Evolutionary conservation across 2,113 vertebrate species (phyloP), one percentile per base, ranked within the genome.

Genomic region (Pseudorasbora parva): DNA sequence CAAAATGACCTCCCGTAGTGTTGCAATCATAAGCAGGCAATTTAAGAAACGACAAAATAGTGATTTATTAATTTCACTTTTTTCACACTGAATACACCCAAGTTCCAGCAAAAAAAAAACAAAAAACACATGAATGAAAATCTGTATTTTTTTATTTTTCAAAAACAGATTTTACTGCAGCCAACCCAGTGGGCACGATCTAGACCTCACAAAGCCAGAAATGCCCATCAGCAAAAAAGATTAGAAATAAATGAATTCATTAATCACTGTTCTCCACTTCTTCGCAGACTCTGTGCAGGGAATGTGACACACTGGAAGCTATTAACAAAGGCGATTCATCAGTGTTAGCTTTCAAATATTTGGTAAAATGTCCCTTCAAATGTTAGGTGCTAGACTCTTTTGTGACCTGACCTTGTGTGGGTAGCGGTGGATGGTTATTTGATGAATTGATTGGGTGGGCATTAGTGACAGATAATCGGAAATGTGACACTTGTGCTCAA

Each of bases 381-480:
- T 62, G 19, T 51, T 21, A 60, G 57, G n/a, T 41, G 8, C 54
- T 33, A 23, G 56, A 72, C 51, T 83, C 69, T 25, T 79, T 25
- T 43, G 8, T 78, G 45, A 43, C 51, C 57, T 59, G 54, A 80
- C 68, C 45, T 69, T 78, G 64, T 47, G 75, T 51, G 54, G 56
- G 41, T 25, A 37, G 51, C 1, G 37, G 4, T 84, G 19, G 54
- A 73, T 59, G 72, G 57, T 59, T 74, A 25, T 71, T 81, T 66
- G 84, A 86, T 56, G 47, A 88, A 84, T 77, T 72, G 54, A 57
- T 74, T 49, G 72, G 37, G 64, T 73, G 30, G 81, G 66, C 74
- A 78, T 76, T 88, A 86, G 68, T 69, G 83, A 77, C 87, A 82
- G 82, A 81, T 56, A 66, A 78, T 71, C 81, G 84, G 66, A 81